A percentile compares a stretch with the other conserved stretches of the same genome.
phyloP scores from a whole-genome alignment of 2,797 vertebrate species.

The Rousettus madagascariensis region DNA sequence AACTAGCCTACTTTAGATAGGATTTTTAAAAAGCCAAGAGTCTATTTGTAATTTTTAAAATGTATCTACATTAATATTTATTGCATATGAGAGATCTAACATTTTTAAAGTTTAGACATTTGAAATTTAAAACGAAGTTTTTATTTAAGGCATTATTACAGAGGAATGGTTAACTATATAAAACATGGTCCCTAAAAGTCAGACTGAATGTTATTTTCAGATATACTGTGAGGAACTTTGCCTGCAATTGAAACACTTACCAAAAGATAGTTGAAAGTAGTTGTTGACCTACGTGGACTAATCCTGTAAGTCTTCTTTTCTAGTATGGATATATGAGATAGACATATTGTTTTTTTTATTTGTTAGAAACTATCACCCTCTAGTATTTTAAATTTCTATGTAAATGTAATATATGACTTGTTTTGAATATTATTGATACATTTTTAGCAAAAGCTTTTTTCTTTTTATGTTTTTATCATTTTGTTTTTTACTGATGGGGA shows the following conservation, averaged over 20 bases:
- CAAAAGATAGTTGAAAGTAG: background rate
- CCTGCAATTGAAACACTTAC: background rate
- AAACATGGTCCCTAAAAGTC: background rate
- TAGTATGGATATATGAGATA: background rate
- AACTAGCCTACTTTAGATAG: background rate
- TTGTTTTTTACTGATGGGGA: background rate
- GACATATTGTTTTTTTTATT: background rate
- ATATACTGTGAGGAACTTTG: background rate
- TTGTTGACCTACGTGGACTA: background rate
- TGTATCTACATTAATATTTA: background rate
- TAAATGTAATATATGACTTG: background rate
- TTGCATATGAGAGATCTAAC: background rate
- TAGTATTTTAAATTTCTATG: background rate
- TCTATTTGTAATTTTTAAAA: background rate
- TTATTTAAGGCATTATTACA: background rate
- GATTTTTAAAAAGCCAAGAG: background rate
- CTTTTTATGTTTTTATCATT: background rate
- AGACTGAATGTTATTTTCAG: background rate
- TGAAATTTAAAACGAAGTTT: background rate
- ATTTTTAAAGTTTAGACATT: slow-evolving; percentile 23
- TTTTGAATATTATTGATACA: background rate
- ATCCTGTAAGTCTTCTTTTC: background rate
- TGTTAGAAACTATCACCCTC: background rate
- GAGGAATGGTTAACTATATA: background rate
- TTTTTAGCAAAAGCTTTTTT: background rate